Base-by-base conservation (phyloP, 2,113 vertebrate genomes). In the Onychostruthus taczanowskii region DNA sequence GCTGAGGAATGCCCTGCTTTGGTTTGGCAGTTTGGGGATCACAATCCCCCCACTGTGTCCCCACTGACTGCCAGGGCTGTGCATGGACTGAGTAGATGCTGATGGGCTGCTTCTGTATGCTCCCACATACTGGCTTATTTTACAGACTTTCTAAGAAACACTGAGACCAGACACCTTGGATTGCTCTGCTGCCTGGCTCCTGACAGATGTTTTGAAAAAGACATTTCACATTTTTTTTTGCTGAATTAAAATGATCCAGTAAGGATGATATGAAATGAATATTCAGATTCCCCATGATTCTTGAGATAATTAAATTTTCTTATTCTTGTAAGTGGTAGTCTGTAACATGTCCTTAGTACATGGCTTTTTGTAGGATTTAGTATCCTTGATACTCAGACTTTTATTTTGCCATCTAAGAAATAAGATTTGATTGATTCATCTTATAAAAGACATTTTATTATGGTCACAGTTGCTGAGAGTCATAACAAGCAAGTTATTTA, bases 121-220 rank as follows among this genome's bases (percentile, higher is more conserved):
- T 26, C 2, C 1, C 11, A 35, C 10, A 16, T 0, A 0, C 16
- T 33, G 37, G 2, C 37, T 79, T 30, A 16, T 24, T 72, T 59
- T 62, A 16, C 21, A 72, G 56, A 43, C 21, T 67, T 72, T 55
- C 43, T 73, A 75, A 62, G 20, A 59, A 67, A 64, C 10, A 7
- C 43, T 30, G 44, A 46, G n/a, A 59, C 19, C 69, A 59, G 28
- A 41, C 13, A 46, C 23, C 33, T 55, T 39, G 35, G 28, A 35
- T 50, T 81, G 23, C 41, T 78, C 30, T 35, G 37, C 23, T 94
- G 62, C 52, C 33, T 67, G 28, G 16, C 11, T 52, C 35, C 50
- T 81, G 35, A 44, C 15, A 24, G 44, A 13, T 22, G 21, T 74
- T 81, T 78, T 75, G 35, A 49, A 87, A 84, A 78, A 62, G 24